phyloP scores from a whole-genome alignment of 2,797 vertebrate species.

The Phataginus tetradactyla region DNA sequence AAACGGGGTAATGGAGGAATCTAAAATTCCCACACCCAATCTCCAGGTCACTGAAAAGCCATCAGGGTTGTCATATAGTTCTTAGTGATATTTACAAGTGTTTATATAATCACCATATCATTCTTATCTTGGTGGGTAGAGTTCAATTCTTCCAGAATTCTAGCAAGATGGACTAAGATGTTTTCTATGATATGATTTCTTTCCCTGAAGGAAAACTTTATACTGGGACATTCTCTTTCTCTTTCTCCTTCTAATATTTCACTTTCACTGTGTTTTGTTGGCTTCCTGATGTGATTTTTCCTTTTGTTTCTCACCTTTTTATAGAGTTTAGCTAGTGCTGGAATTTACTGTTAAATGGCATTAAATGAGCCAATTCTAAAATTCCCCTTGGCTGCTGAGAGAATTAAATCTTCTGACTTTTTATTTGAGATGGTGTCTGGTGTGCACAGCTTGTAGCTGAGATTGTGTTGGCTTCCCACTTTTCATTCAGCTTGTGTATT shows the following conservation, averaged over 20 bases:
- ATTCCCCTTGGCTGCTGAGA: neutral
- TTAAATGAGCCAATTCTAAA: neutral
- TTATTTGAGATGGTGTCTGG: conserved; percentile 8
- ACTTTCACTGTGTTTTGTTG: neutral
- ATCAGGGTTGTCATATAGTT: neutral
- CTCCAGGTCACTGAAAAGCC: neutral
- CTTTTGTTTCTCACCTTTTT: neutral
- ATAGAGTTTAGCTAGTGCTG: neutral
- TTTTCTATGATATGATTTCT: neutral
- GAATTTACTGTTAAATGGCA: neutral
- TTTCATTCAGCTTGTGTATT: neutral
- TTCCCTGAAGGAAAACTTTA: conserved; percentile 2
- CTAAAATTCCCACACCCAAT: neutral
- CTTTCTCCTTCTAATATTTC: neutral
- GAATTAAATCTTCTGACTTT: conserved; percentile 29
- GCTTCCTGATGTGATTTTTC: neutral
- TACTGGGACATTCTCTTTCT: neutral
- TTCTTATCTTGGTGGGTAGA: neutral
- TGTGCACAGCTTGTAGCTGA: neutral
- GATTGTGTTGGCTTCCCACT: neutral
- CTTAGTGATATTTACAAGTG: neutral
- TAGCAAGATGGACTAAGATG: neutral
- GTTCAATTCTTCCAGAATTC: neutral
- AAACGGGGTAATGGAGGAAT: neutral
- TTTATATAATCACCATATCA: neutral